Evolutionary conservation across 2,888 invertebrate genomes (phyloP).

Genomic region (Tyria jacobaeae): DNA sequence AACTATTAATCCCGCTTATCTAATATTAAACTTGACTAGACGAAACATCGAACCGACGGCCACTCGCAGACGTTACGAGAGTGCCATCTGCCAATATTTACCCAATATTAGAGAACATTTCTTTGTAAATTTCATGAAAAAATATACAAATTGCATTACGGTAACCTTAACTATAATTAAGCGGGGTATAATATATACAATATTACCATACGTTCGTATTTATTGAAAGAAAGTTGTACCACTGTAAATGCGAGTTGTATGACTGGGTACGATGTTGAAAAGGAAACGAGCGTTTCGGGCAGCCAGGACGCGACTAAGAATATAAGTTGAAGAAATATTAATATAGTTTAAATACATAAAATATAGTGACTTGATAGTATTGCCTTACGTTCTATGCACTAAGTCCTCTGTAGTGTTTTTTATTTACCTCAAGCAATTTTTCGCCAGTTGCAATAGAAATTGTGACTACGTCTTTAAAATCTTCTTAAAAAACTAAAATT

Average conservation of each 20-base stretch:
- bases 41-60: constrained; percentile 66
- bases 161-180: constrained; percentile 69
- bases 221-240: constrained; percentile 43
- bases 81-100: constrained; percentile 63
- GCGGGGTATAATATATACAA: constrained; percentile 76
- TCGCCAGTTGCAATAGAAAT: constrained; percentile 44
- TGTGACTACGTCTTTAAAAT: constrained; percentile 53
- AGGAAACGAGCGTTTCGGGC: constrained; percentile 30
- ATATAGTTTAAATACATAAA: constrained; percentile 15
- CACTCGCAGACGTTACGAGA: constrained; percentile 9
- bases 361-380: constrained; percentile 18
- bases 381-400: constrained; percentile 9
- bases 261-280: constrained; percentile 28
- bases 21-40: constrained; percentile 80
- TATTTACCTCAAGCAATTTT: constrained; percentile 35
- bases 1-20: constrained; percentile 63
- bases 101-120: constrained; percentile 68
- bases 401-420: constrained; percentile 18
- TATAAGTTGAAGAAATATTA: constrained; percentile 24
- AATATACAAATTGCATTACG: constrained; percentile 80
- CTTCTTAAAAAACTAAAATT: constrained; percentile 61
- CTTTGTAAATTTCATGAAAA: constrained; percentile 68
- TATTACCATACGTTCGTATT: constrained; percentile 39
- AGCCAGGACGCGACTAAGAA: constrained; percentile 42
- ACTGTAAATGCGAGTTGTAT: constrained; percentile 33